These are phyloP conservation scores for Drosophila demipolita DNA, from an alignment of 2,888 invertebrate genomes.

Conservation along the genomic window DNA sequence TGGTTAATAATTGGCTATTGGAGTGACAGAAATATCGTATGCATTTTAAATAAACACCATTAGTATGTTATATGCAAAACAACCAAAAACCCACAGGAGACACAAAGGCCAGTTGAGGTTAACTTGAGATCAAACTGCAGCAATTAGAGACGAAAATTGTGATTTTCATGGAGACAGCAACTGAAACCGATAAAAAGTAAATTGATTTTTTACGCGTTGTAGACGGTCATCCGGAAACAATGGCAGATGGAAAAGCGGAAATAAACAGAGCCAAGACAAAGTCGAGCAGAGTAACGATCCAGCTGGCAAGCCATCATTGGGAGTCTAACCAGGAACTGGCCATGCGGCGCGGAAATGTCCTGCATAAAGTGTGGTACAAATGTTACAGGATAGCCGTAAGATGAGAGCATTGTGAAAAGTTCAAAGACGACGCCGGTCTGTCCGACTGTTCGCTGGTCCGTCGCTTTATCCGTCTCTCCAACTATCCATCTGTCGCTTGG, in stretches of 20 bases:
- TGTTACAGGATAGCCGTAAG: constrained; percentile 63
- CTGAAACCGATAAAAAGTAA: constrained; percentile 57
- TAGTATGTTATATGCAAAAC: neutral
- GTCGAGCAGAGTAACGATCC: constrained; percentile 58
- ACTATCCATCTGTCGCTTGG: neutral
- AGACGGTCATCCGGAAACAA: constrained; percentile 44
- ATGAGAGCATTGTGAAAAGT: constrained; percentile 68
- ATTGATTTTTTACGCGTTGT: constrained; percentile 59
- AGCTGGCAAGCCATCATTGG: neutral
- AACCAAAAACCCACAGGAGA: neutral
- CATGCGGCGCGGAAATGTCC: constrained; percentile 77
- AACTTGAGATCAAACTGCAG: constrained; percentile 35
- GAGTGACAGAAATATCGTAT: neutral
- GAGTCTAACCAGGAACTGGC: constrained; percentile 58
- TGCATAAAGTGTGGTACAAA: constrained; percentile 68
- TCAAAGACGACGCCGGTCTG: constrained; percentile 58
- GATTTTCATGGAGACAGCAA: constrained; percentile 57
- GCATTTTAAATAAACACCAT: constrained; percentile 1
- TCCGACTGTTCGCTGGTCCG: neutral
- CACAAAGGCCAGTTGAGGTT: neutral
- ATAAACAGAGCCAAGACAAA: constrained; percentile 50
- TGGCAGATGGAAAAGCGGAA: constrained; percentile 42
- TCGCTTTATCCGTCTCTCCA: neutral
- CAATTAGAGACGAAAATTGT: constrained; percentile 48
- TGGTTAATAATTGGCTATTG: constrained; percentile 46